Evolutionary conservation across 2,113 vertebrate genomes (phyloP), one percentile per base, ranked within the genome.

Genomic region (Pongo pygmaeus): DNA sequence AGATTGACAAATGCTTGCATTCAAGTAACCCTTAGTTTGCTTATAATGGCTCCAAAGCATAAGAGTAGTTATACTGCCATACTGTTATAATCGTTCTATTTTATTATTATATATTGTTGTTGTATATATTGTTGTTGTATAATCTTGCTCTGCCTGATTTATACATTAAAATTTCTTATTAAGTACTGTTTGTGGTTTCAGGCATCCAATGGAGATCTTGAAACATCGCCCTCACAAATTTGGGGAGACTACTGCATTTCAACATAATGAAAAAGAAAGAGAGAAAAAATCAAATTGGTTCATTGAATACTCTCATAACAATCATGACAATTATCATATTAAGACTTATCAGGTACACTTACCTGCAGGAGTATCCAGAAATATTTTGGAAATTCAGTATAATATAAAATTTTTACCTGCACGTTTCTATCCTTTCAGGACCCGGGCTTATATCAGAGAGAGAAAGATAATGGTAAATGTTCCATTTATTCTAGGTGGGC

Each of bases 301-400:
- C 23, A 75, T 6, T 59, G 25, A 48, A 67, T 93, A 74, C 13
- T 1, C 5, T 94, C 30, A 83, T n/a, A 72, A 90, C 2, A 22
- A 86, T 6, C 32, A 46, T 35, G 8, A 92, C 3, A 92, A 75
- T n/a, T 86, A 17, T 90, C 23, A 40, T 23, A 69, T 40, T 84
- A 85, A 75, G 57, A 52, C 4, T 52, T 80, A 89, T 7, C 8
- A 40, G 20, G 10, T 70, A 40, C 3, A 43, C 30, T 74, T 86
- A 70, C 3, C 27, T 55, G 2, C 0, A 32, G 2, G 0, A 1
- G 27, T 80, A 22, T 35, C 17, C 55, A 59, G 32, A 22, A 27
- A 89, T 4, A 75, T 50, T 90, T 87, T 32, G 2, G 25, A 97
- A 94, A 96, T 87, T 30, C 92, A 55, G 77, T 22, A 55, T 4